phyloP scores from a whole-genome alignment of 2,113 vertebrate species.

The Cheirogaleus medius region DNA sequence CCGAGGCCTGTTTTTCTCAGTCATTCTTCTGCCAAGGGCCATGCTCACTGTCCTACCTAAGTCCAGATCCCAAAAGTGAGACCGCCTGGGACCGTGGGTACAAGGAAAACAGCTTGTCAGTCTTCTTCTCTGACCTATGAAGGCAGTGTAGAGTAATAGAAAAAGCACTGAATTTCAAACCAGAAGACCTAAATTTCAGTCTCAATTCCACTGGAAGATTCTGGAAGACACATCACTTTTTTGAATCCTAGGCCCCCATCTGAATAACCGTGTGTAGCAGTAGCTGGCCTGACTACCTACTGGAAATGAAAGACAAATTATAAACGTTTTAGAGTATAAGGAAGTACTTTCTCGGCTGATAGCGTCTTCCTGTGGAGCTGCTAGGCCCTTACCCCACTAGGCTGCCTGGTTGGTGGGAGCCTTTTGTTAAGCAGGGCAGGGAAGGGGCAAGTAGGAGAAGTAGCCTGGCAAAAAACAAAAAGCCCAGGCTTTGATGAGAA shows the following conservation, averaged over 20 bases:
- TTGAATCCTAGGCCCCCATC: too few species aligned
- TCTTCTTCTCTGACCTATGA: background rate
- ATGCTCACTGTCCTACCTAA: background rate
- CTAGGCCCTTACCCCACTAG: background rate
- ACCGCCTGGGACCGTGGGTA: background rate
- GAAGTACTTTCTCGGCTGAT: background rate
- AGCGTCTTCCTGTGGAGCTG: background rate
- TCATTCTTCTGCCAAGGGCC: background rate
- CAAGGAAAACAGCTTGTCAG: rapidly evolving
- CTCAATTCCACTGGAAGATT: background rate
- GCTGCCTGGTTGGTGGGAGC: background rate
- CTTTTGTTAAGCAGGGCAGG: background rate
- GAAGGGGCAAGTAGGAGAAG: background rate
- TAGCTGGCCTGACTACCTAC: background rate
- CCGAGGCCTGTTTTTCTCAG: rapidly evolving
- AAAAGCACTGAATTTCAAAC: background rate
- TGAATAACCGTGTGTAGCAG: background rate
- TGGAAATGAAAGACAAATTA: background rate
- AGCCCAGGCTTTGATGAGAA: background rate
- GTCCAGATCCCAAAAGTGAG: background rate
- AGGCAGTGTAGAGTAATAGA: background rate
- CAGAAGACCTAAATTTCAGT: background rate
- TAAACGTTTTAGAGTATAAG: background rate
- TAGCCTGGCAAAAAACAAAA: background rate
- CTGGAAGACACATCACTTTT: rapidly evolving